Evolutionary conservation across 2,888 invertebrate genomes (phyloP).

Genomic region (Chironomus riparius): DNA sequence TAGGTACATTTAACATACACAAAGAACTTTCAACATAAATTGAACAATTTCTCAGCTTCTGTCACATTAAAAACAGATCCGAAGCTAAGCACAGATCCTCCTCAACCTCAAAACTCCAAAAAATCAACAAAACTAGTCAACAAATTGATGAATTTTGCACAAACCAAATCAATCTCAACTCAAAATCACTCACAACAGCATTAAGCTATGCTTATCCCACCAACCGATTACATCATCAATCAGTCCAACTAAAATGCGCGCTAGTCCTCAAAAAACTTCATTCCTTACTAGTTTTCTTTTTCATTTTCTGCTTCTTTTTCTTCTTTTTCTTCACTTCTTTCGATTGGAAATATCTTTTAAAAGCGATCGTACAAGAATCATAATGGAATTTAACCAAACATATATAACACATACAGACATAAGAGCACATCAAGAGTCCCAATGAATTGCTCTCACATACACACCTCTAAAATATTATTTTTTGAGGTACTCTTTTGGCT

Average conservation of each 20-base stretch:
- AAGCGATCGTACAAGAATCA: slow-evolving; percentile 24
- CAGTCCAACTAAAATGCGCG: background rate
- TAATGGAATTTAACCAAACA: slow-evolving; percentile 23
- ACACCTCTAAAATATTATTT: background rate
- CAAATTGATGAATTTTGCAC: too few relatives aligned
- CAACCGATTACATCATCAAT: too few relatives aligned
- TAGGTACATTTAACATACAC: too few relatives aligned
- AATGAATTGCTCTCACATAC: background rate
- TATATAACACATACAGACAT: background rate
- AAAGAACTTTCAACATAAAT: too few relatives aligned
- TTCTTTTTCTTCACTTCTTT: background rate
- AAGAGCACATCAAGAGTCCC: background rate
- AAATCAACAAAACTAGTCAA: too few relatives aligned
- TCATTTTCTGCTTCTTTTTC: background rate
- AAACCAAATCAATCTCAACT: too few relatives aligned
- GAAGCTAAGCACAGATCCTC: too few relatives aligned
- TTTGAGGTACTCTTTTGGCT: background rate
- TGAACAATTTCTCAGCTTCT: too few relatives aligned
- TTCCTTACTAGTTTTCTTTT: background rate
- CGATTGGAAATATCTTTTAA: slow-evolving; percentile 12
- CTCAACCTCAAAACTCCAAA: too few relatives aligned
- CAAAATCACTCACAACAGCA: too few relatives aligned
- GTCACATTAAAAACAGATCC: too few relatives aligned
- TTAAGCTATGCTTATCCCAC: too few relatives aligned
- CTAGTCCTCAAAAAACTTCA: background rate